These are phyloP conservation scores for Drosophila ambigua DNA, from an alignment of 1,140 invertebrate genomes.

Conservation along the genomic window DNA sequence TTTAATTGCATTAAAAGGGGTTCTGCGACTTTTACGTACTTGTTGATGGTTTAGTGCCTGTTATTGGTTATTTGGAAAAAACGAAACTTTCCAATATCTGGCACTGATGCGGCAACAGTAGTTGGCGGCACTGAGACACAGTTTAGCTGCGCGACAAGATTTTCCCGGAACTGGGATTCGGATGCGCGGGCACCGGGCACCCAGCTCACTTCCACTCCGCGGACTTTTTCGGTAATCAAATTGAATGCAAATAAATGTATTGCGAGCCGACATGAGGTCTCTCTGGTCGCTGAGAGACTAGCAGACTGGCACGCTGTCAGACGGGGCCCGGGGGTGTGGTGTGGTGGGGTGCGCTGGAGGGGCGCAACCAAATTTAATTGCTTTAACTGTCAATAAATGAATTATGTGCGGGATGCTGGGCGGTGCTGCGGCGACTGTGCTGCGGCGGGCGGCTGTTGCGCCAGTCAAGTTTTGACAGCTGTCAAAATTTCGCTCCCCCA, in stretches of 20 bases:
- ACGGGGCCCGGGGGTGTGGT: too few relatives aligned
- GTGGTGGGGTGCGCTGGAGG: too few relatives aligned
- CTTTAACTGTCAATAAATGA: constrained; percentile 74
- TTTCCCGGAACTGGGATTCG: too few relatives aligned
- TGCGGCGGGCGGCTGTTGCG: constrained; percentile 15
- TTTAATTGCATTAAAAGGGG: too few relatives aligned
- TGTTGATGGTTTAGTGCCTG: too few relatives aligned
- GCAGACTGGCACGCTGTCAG: background rate
- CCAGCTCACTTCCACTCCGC: too few relatives aligned
- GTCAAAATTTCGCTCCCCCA: constrained; percentile 52
- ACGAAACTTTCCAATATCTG: too few relatives aligned
- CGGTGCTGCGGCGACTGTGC: constrained; percentile 2
- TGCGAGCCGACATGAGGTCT: background rate
- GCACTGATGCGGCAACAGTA: too few relatives aligned
- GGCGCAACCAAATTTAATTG: constrained; percentile 57
- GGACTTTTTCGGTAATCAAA: constrained; percentile 1
- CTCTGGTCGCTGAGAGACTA: background rate
- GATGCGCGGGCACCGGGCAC: too few relatives aligned
- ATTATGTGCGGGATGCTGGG: constrained; percentile 40
- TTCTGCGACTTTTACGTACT: too few relatives aligned
- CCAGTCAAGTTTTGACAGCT: constrained; percentile 71
- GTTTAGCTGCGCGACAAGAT: background rate
- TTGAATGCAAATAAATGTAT: constrained; percentile 52
- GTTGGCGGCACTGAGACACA: background rate
- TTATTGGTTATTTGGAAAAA: too few relatives aligned